phyloP scores from a whole-genome alignment of 2,797 vertebrate species.

The Sebastolobus alascanus region DNA sequence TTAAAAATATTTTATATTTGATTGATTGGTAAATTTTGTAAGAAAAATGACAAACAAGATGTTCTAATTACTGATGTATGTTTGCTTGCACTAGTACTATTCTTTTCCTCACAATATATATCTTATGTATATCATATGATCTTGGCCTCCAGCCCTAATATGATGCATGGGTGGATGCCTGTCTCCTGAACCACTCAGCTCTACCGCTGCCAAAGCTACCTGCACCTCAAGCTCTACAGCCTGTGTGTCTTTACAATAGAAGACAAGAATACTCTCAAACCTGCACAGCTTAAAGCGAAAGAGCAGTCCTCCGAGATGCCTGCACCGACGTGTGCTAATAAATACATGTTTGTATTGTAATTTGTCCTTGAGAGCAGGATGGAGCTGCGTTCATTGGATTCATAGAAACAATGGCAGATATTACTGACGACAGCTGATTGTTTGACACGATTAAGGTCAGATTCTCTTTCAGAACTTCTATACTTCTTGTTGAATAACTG shows the following conservation, averaged over 20 bases:
- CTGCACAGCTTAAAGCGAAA: slow-evolving; percentile 47
- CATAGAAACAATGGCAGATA: slow-evolving; percentile 23
- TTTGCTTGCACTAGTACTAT: no score
- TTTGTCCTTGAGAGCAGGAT: slow-evolving; percentile 62
- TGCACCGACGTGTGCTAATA: slow-evolving; percentile 48
- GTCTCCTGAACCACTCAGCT: slow-evolving; percentile 32
- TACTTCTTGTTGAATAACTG: background rate
- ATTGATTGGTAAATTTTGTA: background rate
- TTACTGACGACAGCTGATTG: background rate
- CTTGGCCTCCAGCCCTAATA: background rate
- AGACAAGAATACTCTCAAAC: slow-evolving; percentile 51
- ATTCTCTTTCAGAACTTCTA: slow-evolving; percentile 35
- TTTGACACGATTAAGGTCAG: slow-evolving; percentile 32
- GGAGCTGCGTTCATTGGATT: slow-evolving; percentile 48
- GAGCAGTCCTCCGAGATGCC: slow-evolving; percentile 43
- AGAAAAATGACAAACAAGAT: background rate
- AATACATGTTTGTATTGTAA: slow-evolving; percentile 42
- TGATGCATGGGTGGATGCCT: slow-evolving; percentile 11
- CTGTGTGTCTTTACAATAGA: slow-evolving; percentile 53
- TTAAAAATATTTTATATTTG: background rate
- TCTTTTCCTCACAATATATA: background rate
- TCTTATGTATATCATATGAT: background rate
- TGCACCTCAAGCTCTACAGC: slow-evolving; percentile 47
- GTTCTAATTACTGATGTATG: background rate
- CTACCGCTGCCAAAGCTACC: slow-evolving; percentile 56